Base-by-base conservation (phyloP, 2,113 vertebrate species). In the Archilochus colubris region DNA sequence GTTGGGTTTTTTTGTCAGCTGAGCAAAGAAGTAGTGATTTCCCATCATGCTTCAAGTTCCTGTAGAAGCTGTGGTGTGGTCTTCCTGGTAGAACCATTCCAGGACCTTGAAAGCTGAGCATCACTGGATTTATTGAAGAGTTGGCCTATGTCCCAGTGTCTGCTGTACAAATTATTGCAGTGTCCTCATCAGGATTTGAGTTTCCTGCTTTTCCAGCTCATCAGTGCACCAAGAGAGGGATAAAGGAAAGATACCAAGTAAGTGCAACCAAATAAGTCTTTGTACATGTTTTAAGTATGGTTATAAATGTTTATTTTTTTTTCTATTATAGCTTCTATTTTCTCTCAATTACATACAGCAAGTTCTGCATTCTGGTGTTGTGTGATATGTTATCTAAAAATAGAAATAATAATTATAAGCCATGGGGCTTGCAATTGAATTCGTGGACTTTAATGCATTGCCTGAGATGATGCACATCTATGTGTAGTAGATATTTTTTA, bases 31-130 rank as follows among this genome's bases (percentile, higher is more conserved):
- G 8, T 25, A 44, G 22, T 7, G 8, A 33, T 61, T 53, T 68
- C 21, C 38, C 7, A 10, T 5, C 1, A 11, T 6, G 5, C 8
- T 63, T 5, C 1, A 7, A 4, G 48, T 50, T 74, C 7, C 10
- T 53, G 11, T 24, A 25, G 63, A 62, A 40, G 46, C 2, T 9
- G 28, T 14, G 21, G 8, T 19, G 24, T 36, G 13, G 6, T 28
- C 6, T 50, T 44, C 2, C 4, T 1, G 2, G 13, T 4, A 31
- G 9, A 69, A 12, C 2, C 9, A 5, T 4, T 0, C 23, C 4
- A 33, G 38, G n/a, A 25, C 4, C 5, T 62, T 2, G 3, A 3
- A 48, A 81, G 13, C 23, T 2, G 23, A 14, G 5, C 2, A 7
- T 38, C 4, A 3, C 1, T 22, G 48, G 4, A 9, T n/a, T 88